Conservation (phyloP, 2,888 invertebrate genomes). For the Tiphia femorata region DNA sequence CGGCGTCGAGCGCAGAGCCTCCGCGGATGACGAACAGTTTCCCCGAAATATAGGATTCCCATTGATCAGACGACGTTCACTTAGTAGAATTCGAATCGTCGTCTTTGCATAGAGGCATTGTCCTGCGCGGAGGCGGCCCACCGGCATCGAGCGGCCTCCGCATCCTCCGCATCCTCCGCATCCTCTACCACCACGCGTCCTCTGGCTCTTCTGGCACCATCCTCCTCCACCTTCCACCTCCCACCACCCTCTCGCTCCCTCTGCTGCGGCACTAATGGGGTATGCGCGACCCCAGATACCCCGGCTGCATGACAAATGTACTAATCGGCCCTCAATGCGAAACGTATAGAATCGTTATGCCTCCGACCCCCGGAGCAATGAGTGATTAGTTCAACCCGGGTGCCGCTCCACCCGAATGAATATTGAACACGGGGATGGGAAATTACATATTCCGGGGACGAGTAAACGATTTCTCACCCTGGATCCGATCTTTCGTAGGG, state of each 20-base stretch:
- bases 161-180: conserved; percentile 6
- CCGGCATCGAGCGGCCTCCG: too few species aligned
- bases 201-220: neutral
- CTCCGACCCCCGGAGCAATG: conserved; percentile 30
- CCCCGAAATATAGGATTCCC: conserved; percentile 48
- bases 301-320: conserved; percentile 56
- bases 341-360: conserved; percentile 40
- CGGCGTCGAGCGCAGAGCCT: conserved; percentile 45
- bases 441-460: conserved; percentile 40
- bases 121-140: too few species aligned
- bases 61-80: conserved; percentile 48
- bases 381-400: conserved; percentile 44
- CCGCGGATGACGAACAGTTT: conserved; percentile 49
- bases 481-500: too few species aligned
- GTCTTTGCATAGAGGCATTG: conserved; percentile 50
- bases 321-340: conserved; percentile 49
- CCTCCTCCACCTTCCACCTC: neutral
- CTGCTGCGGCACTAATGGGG: conserved; percentile 45
- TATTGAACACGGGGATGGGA: conserved; percentile 40
- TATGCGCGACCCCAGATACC: conserved; percentile 41
- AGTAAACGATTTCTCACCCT: conserved; percentile 5
- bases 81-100: conserved; percentile 40
- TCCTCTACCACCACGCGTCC: neutral
- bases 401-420: conserved; percentile 31
- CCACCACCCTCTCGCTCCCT: neutral